A percentile compares a stretch with the other conserved stretches of the same genome.
Evolutionary conservation across 2,797 vertebrate species (phyloP).

Genomic region (Sternarchorhynchus goeldii): DNA sequence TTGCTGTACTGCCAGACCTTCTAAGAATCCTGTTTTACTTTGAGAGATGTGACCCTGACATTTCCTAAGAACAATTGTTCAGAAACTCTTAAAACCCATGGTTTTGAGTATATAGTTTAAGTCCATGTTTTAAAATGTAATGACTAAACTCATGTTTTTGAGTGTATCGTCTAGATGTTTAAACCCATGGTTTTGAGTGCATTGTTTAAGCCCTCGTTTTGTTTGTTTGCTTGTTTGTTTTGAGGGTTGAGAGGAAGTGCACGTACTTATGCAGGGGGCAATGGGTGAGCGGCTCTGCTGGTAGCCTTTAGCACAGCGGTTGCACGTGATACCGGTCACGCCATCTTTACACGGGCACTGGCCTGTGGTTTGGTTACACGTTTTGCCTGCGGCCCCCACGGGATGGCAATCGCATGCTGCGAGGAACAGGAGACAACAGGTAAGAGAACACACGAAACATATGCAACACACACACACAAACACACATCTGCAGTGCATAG

Average conservation of each 20-base stretch:
- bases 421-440: conserved; percentile 75
- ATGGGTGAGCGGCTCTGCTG: conserved; percentile 98
- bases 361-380: conserved; percentile 98
- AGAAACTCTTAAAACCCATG: no score
- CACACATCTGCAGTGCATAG: conserved; percentile 55
- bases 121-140: no score
- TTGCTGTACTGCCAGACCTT: background rate
- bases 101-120: no score
- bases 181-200: no score
- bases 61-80: no score
- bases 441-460: conserved; percentile 60
- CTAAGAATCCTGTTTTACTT: no score
- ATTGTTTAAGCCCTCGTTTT: background rate
- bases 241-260: conserved; percentile 44
- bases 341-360: conserved; percentile 98
- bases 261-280: conserved; percentile 98
- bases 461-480: conserved; percentile 61
- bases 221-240: conserved; percentile 13
- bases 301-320: conserved; percentile 97
- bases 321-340: conserved; percentile 96
- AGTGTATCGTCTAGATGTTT: no score
- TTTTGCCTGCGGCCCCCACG: conserved; percentile 96
- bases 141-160: no score
- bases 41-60: no score
- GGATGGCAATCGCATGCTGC: conserved; percentile 98